Percentiles rank a stretch among this genome's conserved stretches.
These are phyloP conservation scores for Lasioglossum calceatum DNA, from an alignment of 2,888 invertebrate genomes.

Conservation along the genomic window DNA sequence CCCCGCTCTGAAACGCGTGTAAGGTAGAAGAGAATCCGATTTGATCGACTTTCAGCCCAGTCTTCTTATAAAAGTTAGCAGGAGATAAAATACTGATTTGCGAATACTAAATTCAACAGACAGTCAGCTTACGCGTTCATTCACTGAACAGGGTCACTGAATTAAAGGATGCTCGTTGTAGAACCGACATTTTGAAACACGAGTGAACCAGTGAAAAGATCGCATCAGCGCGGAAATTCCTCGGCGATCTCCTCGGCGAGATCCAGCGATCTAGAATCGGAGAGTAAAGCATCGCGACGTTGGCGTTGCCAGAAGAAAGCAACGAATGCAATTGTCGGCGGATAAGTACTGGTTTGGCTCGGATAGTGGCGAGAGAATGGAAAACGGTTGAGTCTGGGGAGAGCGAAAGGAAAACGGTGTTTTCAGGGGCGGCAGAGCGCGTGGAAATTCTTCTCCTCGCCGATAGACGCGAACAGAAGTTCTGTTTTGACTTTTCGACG, in stretches of 20 bases:
- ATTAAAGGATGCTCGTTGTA: too few relatives aligned
- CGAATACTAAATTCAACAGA: too few relatives aligned
- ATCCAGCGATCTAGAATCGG: neutral
- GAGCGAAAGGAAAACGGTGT: conserved; percentile 6
- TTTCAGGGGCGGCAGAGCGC: neutral
- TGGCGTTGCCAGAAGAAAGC: neutral
- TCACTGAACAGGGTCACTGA: too few relatives aligned
- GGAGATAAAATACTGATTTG: too few relatives aligned
- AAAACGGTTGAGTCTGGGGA: neutral
- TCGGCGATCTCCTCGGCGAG: neutral
- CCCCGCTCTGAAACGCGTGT: too few relatives aligned
- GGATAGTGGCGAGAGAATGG: neutral
- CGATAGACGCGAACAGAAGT: conserved; percentile 20
- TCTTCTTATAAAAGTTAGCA: too few relatives aligned
- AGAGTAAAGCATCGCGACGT: neutral
- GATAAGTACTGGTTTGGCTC: conserved; percentile 5
- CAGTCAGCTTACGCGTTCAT: too few relatives aligned
- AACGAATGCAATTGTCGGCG: neutral
- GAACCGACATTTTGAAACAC: too few relatives aligned
- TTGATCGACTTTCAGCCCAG: too few relatives aligned
- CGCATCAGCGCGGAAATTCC: neutral
- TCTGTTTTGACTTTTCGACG: conserved; percentile 37
- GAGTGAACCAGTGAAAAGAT: too few relatives aligned
- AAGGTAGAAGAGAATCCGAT: too few relatives aligned
- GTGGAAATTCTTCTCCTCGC: conserved; percentile 12